phyloP scores from a whole-genome alignment of 2,797 vertebrate species.

The Threskiornis aethiopicus region DNA sequence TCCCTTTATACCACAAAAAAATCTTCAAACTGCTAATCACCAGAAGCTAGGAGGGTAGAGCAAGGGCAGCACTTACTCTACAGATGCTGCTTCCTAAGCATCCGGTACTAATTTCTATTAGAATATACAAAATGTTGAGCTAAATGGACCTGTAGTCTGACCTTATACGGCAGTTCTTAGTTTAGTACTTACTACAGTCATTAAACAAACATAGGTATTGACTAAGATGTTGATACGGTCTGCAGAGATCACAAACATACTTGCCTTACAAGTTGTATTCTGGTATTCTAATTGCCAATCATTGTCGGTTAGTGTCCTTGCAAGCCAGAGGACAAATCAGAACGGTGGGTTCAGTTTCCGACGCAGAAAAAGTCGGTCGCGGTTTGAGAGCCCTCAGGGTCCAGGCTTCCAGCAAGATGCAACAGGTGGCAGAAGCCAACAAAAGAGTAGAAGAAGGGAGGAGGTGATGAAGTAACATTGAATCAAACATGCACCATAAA shows the following conservation, averaged over 20 bases:
- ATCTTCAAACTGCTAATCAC: neutral
- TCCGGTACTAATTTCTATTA: neutral
- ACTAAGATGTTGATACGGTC: neutral
- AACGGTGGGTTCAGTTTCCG: neutral
- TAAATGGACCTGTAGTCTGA: neutral
- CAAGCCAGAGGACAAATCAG: neutral
- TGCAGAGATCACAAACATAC: constrained; percentile 1
- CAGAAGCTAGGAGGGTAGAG: neutral
- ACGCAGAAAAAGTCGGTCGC: neutral
- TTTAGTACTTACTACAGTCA: neutral
- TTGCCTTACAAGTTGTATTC: neutral
- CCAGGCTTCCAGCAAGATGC: neutral
- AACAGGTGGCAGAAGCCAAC: neutral
- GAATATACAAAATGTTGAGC: neutral
- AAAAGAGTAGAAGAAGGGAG: neutral
- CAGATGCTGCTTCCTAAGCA: neutral
- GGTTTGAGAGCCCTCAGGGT: neutral
- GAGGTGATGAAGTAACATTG: neutral
- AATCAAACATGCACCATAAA: neutral
- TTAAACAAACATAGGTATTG: constrained; percentile 47
- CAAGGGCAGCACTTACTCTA: neutral
- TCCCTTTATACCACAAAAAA: neutral
- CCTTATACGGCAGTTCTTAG: constrained; percentile 9
- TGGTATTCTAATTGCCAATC: neutral
- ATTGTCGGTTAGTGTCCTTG: neutral